phyloP scores from a whole-genome alignment of 2,113 vertebrate species.

The Talpa occidentalis region DNA sequence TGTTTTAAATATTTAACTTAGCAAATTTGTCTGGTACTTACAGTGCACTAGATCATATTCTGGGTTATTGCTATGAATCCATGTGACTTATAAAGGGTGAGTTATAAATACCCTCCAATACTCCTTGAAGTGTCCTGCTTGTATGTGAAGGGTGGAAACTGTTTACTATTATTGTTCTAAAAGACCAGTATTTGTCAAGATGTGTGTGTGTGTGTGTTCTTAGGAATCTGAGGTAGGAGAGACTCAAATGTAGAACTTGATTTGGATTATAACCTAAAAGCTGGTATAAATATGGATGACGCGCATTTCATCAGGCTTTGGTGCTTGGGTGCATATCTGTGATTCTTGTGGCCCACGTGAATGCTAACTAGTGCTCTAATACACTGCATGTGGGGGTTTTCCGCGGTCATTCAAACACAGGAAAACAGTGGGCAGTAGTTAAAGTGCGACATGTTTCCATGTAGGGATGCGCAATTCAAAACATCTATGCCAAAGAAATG shows the following conservation, averaged over 20 bases:
- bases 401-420: not conserved
- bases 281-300: not conserved
- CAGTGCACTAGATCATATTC: not conserved
- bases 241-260: not conserved
- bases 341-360: not conserved
- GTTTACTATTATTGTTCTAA: not conserved
- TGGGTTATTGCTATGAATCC: not conserved
- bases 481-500: not conserved
- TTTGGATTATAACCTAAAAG: conserved; percentile 3
- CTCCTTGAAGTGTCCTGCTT: not conserved
- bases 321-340: not conserved
- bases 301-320: not conserved
- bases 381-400: not conserved
- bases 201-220: not conserved
- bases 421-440: not conserved
- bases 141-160: not conserved
- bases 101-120: not conserved
- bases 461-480: not conserved
- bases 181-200: not conserved
- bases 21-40: not conserved
- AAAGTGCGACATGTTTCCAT: not conserved
- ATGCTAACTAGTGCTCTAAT: not conserved
- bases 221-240: not conserved
- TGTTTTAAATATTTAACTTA: conserved; percentile 52
- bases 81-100: not conserved